phyloP scores from a whole-genome alignment of 1,140 invertebrate genomes.

The Euura lappo region DNA sequence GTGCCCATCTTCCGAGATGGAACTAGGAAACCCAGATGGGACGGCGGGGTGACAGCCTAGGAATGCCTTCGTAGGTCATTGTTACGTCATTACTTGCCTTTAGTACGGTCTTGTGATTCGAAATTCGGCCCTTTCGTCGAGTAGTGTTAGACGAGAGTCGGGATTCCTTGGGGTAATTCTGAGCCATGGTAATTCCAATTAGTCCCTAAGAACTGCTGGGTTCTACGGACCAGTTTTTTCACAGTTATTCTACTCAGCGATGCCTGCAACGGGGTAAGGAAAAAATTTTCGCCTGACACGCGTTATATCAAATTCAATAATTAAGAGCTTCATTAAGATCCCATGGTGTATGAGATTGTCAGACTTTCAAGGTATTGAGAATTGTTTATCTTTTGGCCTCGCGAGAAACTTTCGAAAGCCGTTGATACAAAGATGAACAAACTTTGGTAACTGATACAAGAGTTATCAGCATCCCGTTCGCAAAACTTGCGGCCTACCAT shows the following conservation, averaged over 20 bases:
- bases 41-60: neutral
- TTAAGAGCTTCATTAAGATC: neutral
- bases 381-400: neutral
- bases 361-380: neutral
- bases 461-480: neutral
- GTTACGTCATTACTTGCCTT: conserved; percentile 59
- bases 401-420: neutral
- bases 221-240: too few species aligned
- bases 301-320: neutral
- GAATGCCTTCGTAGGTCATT: conserved; percentile 46
- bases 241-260: too few species aligned
- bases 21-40: conserved; percentile 32
- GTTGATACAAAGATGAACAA: neutral
- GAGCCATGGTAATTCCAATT: neutral
- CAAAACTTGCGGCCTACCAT: too few species aligned
- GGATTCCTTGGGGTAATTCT: conserved; percentile 4
- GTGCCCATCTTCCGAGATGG: conserved; percentile 46
- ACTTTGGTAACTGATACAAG: neutral
- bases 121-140: neutral
- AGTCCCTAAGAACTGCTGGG: too few species aligned
- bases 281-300: too few species aligned
- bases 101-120: conserved; percentile 31
- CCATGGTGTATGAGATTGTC: neutral
- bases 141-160: neutral
- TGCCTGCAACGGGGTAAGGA: too few species aligned